Evolutionary conservation across 2,113 vertebrate genomes (phyloP).

Genomic region (Ammospiza caudacuta): DNA sequence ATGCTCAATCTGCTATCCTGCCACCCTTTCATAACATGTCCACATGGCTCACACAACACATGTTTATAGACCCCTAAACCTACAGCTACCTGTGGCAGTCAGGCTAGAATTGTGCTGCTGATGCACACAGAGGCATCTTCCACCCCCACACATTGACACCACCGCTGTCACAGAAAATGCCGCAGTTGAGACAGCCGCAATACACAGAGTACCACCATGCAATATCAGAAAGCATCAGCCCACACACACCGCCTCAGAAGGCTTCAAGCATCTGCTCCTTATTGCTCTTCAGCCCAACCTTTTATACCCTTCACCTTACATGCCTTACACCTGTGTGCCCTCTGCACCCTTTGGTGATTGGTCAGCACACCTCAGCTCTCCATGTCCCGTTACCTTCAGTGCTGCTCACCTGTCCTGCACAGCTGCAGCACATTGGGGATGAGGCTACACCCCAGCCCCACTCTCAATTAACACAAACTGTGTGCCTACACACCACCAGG

Average conservation of each 20-base stretch:
- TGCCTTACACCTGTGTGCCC: background rate
- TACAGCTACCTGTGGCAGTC: too few species aligned
- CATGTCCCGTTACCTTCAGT: background rate
- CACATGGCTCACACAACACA: rapidly evolving
- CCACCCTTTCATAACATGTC: rapidly evolving
- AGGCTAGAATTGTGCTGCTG: background rate
- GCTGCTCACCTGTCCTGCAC: background rate
- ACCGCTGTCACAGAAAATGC: background rate
- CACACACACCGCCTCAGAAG: background rate
- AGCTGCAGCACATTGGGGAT: background rate
- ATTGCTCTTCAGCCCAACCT: background rate
- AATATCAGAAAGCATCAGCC: background rate
- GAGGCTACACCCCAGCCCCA: background rate
- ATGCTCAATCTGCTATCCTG: rapidly evolving
- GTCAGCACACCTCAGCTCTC: background rate
- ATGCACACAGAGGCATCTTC: background rate
- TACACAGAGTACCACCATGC: background rate
- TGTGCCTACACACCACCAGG: rapidly evolving
- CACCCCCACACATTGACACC: rapidly evolving
- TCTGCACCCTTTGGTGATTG: background rate
- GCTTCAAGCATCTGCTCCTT: background rate
- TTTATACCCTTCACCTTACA: background rate
- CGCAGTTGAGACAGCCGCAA: rapidly evolving
- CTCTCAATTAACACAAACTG: background rate
- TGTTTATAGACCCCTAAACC: background rate